Percentiles rank a stretch among this genome's conserved stretches.
These are phyloP conservation scores for Enoplosus armatus DNA, from an alignment of 2,797 vertebrate species.

Conservation along the genomic window DNA sequence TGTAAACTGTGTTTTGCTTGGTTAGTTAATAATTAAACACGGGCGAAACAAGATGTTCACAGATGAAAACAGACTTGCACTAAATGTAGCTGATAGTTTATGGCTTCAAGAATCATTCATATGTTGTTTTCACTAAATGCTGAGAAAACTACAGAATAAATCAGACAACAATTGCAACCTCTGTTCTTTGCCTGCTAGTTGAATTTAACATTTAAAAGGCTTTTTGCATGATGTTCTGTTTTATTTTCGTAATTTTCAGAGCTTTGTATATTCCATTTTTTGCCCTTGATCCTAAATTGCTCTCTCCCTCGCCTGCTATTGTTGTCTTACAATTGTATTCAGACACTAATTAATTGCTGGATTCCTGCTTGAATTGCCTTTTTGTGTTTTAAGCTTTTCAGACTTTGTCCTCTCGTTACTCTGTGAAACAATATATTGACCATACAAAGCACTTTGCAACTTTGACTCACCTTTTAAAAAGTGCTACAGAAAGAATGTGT, in stretches of 20 bases:
- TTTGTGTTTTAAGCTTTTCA: slow-evolving; percentile 23
- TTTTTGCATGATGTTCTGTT: not conserved
- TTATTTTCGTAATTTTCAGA: slow-evolving; percentile 27
- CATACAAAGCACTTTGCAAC: slow-evolving; percentile 6
- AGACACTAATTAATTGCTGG: slow-evolving; percentile 19
- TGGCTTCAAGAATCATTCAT: not conserved
- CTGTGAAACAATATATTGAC: slow-evolving; percentile 17
- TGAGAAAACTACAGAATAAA: slow-evolving; percentile 35
- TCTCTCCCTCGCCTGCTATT: not conserved
- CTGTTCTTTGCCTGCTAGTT: slow-evolving; percentile 15
- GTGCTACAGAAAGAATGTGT: not conserved
- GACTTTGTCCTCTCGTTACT: not conserved
- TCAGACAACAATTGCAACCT: slow-evolving; percentile 31
- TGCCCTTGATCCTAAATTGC: slow-evolving; percentile 2
- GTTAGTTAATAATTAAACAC: slow-evolving; percentile 40
- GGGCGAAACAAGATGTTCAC: slow-evolving; percentile 26
- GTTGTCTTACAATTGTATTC: slow-evolving; percentile 16
- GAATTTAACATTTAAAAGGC: not conserved
- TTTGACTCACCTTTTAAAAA: slow-evolving; percentile 26
- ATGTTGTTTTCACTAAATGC: not conserved
- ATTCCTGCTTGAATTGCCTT: slow-evolving; percentile 28
- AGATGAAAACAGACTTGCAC: slow-evolving; percentile 11
- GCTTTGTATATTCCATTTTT: slow-evolving; percentile 16
- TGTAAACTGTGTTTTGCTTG: slow-evolving; percentile 30
- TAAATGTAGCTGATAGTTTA: slow-evolving; percentile 5